Evolutionary conservation across 2,797 vertebrate genomes (phyloP).

Genomic region (Chromis chromis): DNA sequence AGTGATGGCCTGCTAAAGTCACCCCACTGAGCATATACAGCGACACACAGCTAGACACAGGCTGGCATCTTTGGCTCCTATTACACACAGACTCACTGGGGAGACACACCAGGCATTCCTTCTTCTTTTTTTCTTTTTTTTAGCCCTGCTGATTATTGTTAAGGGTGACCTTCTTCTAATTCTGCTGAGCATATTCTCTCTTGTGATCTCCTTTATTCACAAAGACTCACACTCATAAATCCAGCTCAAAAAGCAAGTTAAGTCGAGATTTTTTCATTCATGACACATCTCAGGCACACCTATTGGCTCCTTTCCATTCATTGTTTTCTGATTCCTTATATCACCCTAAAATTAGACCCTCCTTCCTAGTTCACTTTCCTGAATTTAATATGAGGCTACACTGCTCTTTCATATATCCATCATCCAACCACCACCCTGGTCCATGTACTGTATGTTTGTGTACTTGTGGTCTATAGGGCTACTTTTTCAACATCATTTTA

Average conservation of each 20-base stretch:
- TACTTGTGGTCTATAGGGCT: neutral
- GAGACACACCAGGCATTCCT: conserved; percentile 17
- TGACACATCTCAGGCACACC: neutral
- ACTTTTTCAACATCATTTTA: no score
- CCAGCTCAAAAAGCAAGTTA: neutral
- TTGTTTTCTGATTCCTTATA: neutral
- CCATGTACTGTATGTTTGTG: neutral
- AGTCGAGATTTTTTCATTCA: conserved; percentile 2
- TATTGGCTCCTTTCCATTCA: conserved; percentile 21
- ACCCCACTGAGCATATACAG: conserved; percentile 5
- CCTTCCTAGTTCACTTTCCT: neutral
- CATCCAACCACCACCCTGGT: neutral
- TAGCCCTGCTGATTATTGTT: neutral
- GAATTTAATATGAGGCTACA: neutral
- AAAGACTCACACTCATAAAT: neutral
- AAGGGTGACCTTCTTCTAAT: conserved; percentile 42
- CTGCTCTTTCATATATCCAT: neutral
- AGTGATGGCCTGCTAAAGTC: conserved; percentile 28
- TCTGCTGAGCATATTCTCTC: neutral
- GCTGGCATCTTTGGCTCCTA: conserved; percentile 24
- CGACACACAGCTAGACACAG: conserved; percentile 30
- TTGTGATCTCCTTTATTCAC: conserved; percentile 1
- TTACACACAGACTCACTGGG: conserved; percentile 26
- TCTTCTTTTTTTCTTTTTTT: no score
- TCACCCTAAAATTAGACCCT: conserved; percentile 5